Percentiles rank a stretch among this genome's conserved stretches.
phyloP scores from a whole-genome alignment of 2,888 invertebrate species.

The Antheraea assamensis region DNA sequence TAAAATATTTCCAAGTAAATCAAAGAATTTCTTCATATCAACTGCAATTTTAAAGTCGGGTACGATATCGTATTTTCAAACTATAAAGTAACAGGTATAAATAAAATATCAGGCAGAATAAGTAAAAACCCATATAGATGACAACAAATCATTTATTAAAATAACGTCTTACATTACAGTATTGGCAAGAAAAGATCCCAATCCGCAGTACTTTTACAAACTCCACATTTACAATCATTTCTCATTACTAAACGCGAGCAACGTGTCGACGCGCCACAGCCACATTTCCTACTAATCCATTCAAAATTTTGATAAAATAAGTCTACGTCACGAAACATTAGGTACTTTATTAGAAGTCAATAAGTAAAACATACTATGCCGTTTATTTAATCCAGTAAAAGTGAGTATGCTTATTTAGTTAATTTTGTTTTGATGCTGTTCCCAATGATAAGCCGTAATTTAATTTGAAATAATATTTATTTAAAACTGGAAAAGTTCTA shows the following conservation, averaged over 20 bases:
- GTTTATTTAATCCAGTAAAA: neutral
- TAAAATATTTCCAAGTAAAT: neutral
- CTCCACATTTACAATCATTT: neutral
- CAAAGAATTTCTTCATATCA: neutral
- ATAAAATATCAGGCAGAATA: constrained; percentile 19
- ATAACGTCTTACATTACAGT: constrained; percentile 57
- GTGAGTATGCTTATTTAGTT: neutral
- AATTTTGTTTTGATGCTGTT: neutral
- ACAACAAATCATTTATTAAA: constrained; percentile 69
- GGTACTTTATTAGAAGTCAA: neutral
- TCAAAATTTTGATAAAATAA: neutral
- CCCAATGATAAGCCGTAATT: neutral
- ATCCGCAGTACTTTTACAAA: constrained; percentile 3
- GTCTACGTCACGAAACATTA: neutral
- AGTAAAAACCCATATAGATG: constrained; percentile 42
- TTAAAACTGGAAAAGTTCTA: neutral
- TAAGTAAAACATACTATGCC: neutral
- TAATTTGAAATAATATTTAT: no score
- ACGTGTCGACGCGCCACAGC: neutral
- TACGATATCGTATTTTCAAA: neutral
- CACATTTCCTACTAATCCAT: neutral
- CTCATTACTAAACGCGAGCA: neutral
- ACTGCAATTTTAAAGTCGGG: neutral
- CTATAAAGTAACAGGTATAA: neutral
- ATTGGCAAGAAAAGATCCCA: constrained; percentile 52